Conservation (phyloP, 2,797 vertebrate genomes). For the Enteromius radiatus region DNA sequence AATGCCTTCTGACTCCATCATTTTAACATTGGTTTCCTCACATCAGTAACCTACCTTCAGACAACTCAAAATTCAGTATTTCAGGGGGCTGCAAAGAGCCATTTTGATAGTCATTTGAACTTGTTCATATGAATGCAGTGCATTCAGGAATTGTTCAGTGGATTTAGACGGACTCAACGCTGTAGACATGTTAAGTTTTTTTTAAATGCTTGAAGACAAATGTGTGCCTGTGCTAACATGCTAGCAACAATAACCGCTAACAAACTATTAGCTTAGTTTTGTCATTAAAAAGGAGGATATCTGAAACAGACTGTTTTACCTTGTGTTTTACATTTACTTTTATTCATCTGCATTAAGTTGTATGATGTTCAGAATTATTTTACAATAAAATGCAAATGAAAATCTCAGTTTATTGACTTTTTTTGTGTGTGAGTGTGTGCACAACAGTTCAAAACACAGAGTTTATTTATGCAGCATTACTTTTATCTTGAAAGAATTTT, state of each 20-base stretch:
- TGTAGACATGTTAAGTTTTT: background rate
- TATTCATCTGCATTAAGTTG: background rate
- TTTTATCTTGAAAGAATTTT: background rate
- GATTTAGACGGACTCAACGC: background rate
- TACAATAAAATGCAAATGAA: constrained; percentile 7
- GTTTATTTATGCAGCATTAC: background rate
- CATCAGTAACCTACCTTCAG: background rate
- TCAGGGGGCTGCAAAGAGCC: background rate
- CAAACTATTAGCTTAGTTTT: background rate
- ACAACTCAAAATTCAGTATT: background rate
- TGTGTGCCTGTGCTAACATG: background rate
- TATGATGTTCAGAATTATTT: background rate
- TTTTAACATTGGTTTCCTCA: background rate
- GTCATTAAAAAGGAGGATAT: constrained; percentile 6
- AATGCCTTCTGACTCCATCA: background rate
- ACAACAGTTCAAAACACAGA: background rate
- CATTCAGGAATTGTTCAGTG: background rate
- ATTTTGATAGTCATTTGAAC: background rate
- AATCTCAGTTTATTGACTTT: background rate
- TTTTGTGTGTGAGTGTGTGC: background rate
- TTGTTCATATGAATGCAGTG: background rate
- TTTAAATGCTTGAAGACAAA: background rate
- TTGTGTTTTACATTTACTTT: background rate
- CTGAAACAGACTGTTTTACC: background rate
- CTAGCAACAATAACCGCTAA: background rate